Conservation (phyloP, 2,888 invertebrate genomes). For the Vesta saturnalis region DNA sequence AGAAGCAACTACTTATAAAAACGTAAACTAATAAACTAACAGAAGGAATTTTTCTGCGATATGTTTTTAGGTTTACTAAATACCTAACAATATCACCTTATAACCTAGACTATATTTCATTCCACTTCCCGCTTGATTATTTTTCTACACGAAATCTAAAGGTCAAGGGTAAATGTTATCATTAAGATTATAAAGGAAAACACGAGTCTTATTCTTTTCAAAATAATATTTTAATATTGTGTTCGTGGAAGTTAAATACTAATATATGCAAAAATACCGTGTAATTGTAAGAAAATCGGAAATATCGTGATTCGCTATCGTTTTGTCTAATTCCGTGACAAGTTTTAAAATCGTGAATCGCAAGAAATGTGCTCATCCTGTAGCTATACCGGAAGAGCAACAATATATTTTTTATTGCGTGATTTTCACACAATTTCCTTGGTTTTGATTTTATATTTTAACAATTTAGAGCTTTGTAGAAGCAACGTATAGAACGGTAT, state of each 20-base stretch:
- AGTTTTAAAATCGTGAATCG: background rate
- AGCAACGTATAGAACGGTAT: no score
- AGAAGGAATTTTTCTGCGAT: background rate
- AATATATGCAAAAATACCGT: constrained; percentile 27
- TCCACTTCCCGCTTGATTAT: constrained; percentile 14
- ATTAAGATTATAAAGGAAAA: background rate
- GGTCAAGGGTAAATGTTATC: constrained; percentile 17
- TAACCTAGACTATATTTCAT: background rate
- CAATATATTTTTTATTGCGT: no score
- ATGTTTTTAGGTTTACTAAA: no score
- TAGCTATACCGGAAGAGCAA: no score
- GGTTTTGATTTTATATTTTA: no score
- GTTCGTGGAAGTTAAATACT: background rate
- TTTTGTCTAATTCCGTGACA: background rate
- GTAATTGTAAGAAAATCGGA: constrained; percentile 1
- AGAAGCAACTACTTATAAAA: background rate
- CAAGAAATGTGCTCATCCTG: background rate
- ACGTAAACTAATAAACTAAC: background rate
- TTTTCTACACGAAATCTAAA: constrained; percentile 18
- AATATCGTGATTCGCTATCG: background rate
- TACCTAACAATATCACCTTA: constrained; percentile 13
- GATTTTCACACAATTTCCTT: no score
- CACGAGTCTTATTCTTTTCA: background rate
- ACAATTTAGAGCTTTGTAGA: no score
- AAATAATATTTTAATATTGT: background rate